Conservation (phyloP, 2,113 vertebrate species). For the Dissostichus mawsoni region DNA sequence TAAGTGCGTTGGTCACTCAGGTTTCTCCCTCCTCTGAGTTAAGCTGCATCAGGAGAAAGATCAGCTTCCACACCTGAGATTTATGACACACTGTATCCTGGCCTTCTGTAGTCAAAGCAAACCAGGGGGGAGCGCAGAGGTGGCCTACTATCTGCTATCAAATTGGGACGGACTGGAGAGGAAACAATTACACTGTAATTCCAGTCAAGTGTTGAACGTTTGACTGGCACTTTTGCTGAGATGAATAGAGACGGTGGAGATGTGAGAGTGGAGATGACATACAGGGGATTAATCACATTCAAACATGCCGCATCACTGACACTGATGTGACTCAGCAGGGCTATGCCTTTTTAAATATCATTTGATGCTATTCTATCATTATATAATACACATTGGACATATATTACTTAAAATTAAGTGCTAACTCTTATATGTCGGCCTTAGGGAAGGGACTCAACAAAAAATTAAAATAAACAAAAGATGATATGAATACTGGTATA, state of each 20-base stretch:
- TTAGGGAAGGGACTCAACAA: no score
- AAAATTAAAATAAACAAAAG: no score
- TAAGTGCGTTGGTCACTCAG: constrained; percentile 54
- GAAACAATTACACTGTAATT: constrained; percentile 66
- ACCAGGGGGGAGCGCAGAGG: neutral
- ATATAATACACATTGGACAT: neutral
- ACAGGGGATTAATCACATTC: constrained; percentile 41
- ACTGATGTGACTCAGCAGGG: accelerated
- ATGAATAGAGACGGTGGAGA: constrained; percentile 28
- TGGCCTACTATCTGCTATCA: constrained; percentile 40
- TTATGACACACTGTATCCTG: constrained; percentile 41
- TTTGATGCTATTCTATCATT: neutral
- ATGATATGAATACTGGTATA: no score
- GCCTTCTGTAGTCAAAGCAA: constrained; percentile 26
- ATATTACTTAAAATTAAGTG: neutral
- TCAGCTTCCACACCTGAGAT: constrained; percentile 73
- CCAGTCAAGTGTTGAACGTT: constrained; percentile 49
- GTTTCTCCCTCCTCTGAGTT: constrained; percentile 66
- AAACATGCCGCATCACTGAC: neutral
- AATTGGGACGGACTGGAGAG: constrained; percentile 25
- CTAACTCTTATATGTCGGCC: no score
- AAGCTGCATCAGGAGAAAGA: constrained; percentile 45
- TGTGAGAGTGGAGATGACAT: constrained; percentile 24
- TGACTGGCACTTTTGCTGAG: constrained; percentile 47
- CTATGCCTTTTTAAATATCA: neutral